Percentiles rank a stretch among this genome's conserved stretches.
These are phyloP conservation scores for Muscicapa striata DNA, from an alignment of 2,797 vertebrate genomes.

Conservation along the genomic window DNA sequence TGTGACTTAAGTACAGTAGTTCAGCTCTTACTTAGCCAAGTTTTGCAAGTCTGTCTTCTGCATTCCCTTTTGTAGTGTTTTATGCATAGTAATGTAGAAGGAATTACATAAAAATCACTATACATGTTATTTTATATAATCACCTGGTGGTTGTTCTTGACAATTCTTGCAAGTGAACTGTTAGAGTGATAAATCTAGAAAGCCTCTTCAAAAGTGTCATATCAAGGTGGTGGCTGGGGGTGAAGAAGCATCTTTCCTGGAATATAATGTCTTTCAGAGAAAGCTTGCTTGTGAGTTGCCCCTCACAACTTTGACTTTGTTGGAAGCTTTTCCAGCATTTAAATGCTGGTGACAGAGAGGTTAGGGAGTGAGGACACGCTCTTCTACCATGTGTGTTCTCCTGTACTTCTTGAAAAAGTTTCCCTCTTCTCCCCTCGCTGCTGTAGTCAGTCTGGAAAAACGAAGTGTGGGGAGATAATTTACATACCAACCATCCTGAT, in stretches of 20 bases:
- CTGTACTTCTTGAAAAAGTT: background rate
- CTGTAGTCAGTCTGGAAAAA: background rate
- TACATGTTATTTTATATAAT: conserved; percentile 45
- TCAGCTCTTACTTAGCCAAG: conserved; percentile 18
- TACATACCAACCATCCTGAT: background rate
- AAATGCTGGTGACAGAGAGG: background rate
- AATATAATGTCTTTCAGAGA: background rate
- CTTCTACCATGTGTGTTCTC: background rate
- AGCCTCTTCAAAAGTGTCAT: conserved; percentile 40
- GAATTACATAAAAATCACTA: conserved; percentile 45
- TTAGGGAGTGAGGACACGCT: background rate
- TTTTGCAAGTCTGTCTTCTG: conserved; percentile 22
- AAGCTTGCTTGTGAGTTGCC: background rate
- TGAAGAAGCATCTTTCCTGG: background rate
- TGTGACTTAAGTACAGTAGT: background rate
- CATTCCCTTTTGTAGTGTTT: conserved; percentile 33
- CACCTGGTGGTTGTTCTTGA: conserved; percentile 52
- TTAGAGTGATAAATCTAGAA: conserved; percentile 42
- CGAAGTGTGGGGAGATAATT: background rate
- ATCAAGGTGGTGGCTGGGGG: background rate
- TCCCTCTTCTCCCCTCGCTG: background rate
- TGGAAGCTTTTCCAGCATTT: background rate
- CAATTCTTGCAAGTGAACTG: conserved; percentile 23
- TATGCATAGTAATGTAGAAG: conserved; percentile 28
- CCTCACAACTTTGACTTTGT: background rate